A percentile compares a stretch with the other conserved stretches of the same genome.
Conservation (phyloP, 2,888 invertebrate genomes). For the Periphyllus acericola region DNA sequence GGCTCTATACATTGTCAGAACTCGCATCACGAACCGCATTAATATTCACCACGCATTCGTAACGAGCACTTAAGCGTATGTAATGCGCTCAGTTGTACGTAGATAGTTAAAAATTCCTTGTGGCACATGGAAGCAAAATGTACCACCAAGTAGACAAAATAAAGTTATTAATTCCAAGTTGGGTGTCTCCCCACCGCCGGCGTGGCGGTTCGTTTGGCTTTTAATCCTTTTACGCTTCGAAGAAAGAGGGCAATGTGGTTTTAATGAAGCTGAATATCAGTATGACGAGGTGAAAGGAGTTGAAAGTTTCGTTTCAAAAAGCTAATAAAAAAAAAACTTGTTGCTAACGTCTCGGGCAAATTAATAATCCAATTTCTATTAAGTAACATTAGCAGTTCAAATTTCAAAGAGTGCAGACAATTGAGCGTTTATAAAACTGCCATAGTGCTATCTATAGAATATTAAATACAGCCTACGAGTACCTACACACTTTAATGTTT, state of each 20-base stretch:
- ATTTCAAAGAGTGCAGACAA: too few relatives aligned
- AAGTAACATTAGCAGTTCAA: too few relatives aligned
- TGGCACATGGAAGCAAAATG: background rate
- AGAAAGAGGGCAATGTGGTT: background rate
- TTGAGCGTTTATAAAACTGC: too few relatives aligned
- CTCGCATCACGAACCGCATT: constrained; percentile 26
- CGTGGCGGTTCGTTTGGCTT: constrained; percentile 17
- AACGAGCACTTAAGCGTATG: constrained; percentile 52
- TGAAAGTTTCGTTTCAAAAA: background rate
- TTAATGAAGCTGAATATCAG: background rate
- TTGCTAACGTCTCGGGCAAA: background rate
- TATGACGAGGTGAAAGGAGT: background rate
- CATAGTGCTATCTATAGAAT: too few relatives aligned
- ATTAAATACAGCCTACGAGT: too few relatives aligned
- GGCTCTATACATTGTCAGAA: background rate
- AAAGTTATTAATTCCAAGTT: constrained; percentile 43
- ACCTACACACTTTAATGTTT: too few relatives aligned
- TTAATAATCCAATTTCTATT: too few relatives aligned
- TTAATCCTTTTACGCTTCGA: constrained; percentile 1
- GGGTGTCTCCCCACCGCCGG: background rate
- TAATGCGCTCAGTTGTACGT: constrained; percentile 17
- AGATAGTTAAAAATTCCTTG: constrained; percentile 31
- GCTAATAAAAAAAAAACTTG: background rate
- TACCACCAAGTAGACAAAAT: constrained; percentile 6
- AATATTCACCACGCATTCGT: constrained; percentile 54